Conservation (phyloP, 1,140 invertebrate genomes). For the Orius laevigatus region DNA sequence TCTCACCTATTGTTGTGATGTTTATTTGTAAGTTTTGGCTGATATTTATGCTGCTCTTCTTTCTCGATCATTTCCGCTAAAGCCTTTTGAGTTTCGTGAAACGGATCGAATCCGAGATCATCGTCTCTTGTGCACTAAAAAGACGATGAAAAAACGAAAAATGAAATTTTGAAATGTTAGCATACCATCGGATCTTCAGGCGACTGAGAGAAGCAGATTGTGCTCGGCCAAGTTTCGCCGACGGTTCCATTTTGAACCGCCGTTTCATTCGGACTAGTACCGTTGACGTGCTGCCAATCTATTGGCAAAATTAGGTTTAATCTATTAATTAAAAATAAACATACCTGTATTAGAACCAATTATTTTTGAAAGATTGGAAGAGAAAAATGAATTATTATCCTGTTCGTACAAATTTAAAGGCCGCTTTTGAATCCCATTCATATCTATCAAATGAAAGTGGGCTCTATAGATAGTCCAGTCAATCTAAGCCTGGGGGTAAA, state of each 20-base stretch:
- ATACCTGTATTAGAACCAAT: constrained; percentile 25
- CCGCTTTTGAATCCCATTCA: too few relatives aligned
- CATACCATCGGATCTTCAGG: constrained; percentile 4
- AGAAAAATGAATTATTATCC: constrained; percentile 39
- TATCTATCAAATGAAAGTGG: too few relatives aligned
- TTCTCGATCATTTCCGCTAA: constrained; percentile 86
- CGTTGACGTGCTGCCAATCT: background rate
- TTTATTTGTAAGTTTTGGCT: constrained; percentile 25
- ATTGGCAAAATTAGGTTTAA: constrained; percentile 1
- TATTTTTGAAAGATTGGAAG: constrained; percentile 35
- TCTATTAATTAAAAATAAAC: constrained; percentile 15
- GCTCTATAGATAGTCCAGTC: too few relatives aligned
- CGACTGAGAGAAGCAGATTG: constrained; percentile 31
- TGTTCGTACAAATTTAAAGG: constrained; percentile 27
- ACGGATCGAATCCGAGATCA: constrained; percentile 84
- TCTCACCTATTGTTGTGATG: constrained; percentile 28
- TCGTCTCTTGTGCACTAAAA: constrained; percentile 30
- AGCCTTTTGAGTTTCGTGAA: constrained; percentile 87
- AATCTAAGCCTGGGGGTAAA: too few relatives aligned
- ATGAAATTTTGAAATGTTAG: background rate
- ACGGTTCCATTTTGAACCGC: constrained; percentile 1
- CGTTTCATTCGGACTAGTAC: background rate
- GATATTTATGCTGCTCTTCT: constrained; percentile 33
- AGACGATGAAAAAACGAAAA: constrained; percentile 5
- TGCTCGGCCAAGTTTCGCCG: constrained; percentile 31